Evolutionary conservation across 2,888 invertebrate species (phyloP), one percentile per base, ranked within the genome.

Genomic region (Endotricha flammealis): DNA sequence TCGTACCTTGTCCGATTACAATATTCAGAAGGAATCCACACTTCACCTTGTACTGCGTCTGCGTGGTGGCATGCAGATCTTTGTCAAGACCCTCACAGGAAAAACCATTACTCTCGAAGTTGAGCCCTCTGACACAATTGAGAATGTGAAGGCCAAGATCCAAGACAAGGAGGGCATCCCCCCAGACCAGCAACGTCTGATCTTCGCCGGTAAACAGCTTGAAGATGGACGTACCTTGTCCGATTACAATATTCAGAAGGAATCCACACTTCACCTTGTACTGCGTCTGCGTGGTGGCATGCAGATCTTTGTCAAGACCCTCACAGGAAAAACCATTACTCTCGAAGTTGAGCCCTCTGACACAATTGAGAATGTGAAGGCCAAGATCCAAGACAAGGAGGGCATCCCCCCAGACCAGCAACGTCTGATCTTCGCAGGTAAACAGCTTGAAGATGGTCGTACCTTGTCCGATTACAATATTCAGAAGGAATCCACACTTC

Each of bases 121-220:
- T 0, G 80, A 80, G 4, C 36, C 80, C 0, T 77, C 80, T 0
- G 80, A 80, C 16, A 78, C 79, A 0, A 80, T 80, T 10, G 79
- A 80, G 7, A 79, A 80, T 59, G 80, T 80, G 0, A 80, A 80
- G 3, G 79, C 79, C 0, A 80, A 80, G 14, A 80, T 80, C 1
- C 79, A 80, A 12, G 79, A 80, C 29, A 80, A 80, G 11, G 79
- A 71, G 23, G 75, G 75, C 0, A 76, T 76, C 1, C 75, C 75
- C 0, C 75, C 75, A 42, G 79, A 80, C 46, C 79, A 80, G 25
- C 79, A 80, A 53, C 45, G 79, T 1, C 39, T 76, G 0, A 76
- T 76, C 31, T 76, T 76, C 1, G 76, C 76, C 0, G 76, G 76
- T 0, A 76, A 76, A 8, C 75, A 76, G 17, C 16, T 76, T 0